Percentiles rank a stretch among this genome's conserved stretches.
Conservation (phyloP, 1,140 invertebrate species). For the Papilio polyxenes region DNA sequence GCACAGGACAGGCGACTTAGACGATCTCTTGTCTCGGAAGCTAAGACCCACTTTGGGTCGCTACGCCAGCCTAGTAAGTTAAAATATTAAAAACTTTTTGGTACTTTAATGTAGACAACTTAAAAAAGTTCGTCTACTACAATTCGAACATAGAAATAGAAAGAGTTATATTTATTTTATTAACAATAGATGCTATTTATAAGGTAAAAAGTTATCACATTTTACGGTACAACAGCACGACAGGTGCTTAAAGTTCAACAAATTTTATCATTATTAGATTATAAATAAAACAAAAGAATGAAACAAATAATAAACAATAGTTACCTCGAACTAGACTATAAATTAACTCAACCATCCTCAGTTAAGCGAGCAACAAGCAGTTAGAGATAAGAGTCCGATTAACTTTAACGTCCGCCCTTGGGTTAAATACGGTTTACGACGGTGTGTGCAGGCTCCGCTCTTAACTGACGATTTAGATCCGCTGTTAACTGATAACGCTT, state of each 20-base stretch:
- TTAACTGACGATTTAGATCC: constrained; percentile 28
- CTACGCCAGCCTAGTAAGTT: too few relatives aligned
- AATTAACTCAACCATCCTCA: constrained; percentile 36
- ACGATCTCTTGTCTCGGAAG: too few relatives aligned
- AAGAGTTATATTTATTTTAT: too few relatives aligned
- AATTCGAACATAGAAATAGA: too few relatives aligned
- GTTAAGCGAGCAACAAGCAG: constrained; percentile 42
- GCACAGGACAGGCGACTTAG: too few relatives aligned
- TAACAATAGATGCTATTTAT: too few relatives aligned
- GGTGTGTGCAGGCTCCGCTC: constrained; percentile 8
- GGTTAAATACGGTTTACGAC: constrained; percentile 24
- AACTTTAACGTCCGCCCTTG: constrained; percentile 27
- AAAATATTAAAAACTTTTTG: too few relatives aligned
- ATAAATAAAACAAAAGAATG: constrained; percentile 11
- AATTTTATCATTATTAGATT: not conserved
- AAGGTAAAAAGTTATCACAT: not conserved
- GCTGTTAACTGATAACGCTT: constrained; percentile 21
- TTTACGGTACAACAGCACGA: not conserved
- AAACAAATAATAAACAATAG: not conserved
- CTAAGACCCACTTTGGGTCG: too few relatives aligned
- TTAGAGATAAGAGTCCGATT: constrained; percentile 47
- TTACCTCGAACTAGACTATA: constrained; percentile 35
- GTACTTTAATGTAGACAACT: too few relatives aligned
- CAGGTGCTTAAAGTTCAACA: not conserved
- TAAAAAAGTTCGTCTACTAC: too few relatives aligned